Evolutionary conservation across 37 sponge, comb jelly and placozoan genomes (phyloP).

Genomic region (Ephydatia muelleri): DNA sequence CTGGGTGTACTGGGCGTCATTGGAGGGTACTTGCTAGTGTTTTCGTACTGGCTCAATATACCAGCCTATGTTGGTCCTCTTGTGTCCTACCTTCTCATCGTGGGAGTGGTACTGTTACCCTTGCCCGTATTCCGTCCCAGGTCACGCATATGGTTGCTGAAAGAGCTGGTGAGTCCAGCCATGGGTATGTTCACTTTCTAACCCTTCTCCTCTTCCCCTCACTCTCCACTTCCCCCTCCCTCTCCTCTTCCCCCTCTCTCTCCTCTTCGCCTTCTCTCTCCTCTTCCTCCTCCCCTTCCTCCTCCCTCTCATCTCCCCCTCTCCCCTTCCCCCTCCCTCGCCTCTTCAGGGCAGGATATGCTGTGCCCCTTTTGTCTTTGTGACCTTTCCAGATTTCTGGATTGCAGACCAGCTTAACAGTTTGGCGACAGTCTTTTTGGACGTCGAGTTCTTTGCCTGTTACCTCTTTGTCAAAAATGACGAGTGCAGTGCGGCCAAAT

Average conservation of each 20-base stretch:
- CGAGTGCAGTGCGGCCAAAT: conserved; percentile 50
- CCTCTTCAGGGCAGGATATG: conserved; percentile 73
- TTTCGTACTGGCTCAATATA: conserved; percentile 33
- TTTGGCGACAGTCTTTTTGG: conserved; percentile 73
- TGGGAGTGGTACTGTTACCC: conserved; percentile 43
- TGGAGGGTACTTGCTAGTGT: conserved; percentile 29
- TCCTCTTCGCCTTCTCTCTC: too few species aligned
- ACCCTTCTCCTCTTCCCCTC: too few species aligned
- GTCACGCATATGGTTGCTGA: conserved; percentile 66
- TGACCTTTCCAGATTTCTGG: conserved; percentile 92
- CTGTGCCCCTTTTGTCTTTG: conserved; percentile 71
- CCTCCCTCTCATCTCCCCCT: background rate
- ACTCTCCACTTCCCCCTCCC: too few species aligned
- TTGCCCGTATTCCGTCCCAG: conserved; percentile 49
- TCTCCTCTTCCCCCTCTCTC: too few species aligned
- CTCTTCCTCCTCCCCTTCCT: background rate
- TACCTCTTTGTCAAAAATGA: conserved; percentile 50
- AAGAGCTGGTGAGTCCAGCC: conserved; percentile 32
- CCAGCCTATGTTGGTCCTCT: conserved; percentile 54
- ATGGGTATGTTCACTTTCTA: too few species aligned
- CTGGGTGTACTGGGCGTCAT: conserved; percentile 30
- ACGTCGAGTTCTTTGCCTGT: conserved; percentile 80
- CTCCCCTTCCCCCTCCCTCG: too few species aligned
- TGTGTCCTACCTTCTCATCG: conserved; percentile 16
- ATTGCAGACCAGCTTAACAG: conserved; percentile 95